Percentiles rank a stretch among this genome's conserved stretches.
These are phyloP conservation scores for Pocillopora damicornis DNA, from an alignment of 64 coral and sea anemone genomes.

Conservation along the genomic window DNA sequence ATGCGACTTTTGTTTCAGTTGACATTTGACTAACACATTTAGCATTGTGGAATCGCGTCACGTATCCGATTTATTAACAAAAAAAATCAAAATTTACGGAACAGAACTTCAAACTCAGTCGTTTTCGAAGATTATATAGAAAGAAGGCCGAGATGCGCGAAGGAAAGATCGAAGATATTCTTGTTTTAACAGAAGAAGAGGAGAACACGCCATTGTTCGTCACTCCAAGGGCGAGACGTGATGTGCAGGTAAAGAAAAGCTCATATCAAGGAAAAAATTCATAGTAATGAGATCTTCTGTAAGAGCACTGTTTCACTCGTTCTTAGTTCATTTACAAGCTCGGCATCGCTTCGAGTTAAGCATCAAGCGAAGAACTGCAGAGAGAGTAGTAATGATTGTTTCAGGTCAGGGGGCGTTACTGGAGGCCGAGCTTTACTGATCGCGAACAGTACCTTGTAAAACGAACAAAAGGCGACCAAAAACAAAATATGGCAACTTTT, in stretches of 20 bases:
- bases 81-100: background rate
- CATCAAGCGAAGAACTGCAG: background rate
- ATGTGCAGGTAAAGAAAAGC: background rate
- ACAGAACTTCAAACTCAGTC: background rate
- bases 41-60: background rate
- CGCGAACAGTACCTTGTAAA: background rate
- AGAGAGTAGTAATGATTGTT: no score
- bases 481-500: no score
- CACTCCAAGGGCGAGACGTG: background rate
- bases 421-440: background rate
- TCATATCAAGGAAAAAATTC: background rate
- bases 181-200: conserved; percentile 26
- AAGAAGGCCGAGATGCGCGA: background rate
- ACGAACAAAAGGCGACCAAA: no score
- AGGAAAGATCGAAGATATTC: conserved; percentile 8
- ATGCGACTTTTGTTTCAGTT: background rate
- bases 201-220: conserved; percentile 17
- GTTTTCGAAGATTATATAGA: background rate
- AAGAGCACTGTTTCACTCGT: background rate
- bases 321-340: background rate
- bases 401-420: background rate
- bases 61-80: background rate
- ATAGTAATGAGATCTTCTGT: background rate
- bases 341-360: background rate
- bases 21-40: background rate